Base-by-base conservation (phyloP, 2,113 vertebrate species). In the Antennarius striatus region DNA sequence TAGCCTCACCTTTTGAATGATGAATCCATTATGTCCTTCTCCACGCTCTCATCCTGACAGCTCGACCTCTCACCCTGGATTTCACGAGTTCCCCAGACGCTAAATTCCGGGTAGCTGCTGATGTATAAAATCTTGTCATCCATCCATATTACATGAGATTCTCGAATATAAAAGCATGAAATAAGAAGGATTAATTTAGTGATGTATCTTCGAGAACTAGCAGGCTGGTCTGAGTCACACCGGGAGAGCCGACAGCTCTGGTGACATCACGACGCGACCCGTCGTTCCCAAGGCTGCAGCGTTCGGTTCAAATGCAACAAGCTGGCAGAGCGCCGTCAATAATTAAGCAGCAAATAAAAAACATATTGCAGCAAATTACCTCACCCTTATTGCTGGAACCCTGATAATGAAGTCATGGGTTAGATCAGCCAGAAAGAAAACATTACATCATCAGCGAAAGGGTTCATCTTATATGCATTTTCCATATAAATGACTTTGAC, bases 331-430 rank as follows among this genome's bases (percentile, higher is more conserved):
- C n/a, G 11, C 46, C 10, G 52, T 83, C 62, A 79, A 76, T 75
- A 84, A 80, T 80, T 84, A 54, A 74, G 54, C 66, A 3, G 73
- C 39, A 82, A 86, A 88, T 80, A 72, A 77, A 82, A 75, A 39
- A 60, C 57, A 82, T 42, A 61, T 65, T 73, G 73, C 68, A 50
- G 79, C 13, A 64, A 79, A 80, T 83, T 62, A 79, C 66, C 68
- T 84, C 68, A 22, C 17, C 45, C 72, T 52, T 59, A 39, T 51
- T 81, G 28, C 77, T 65, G 73, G 61, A 77, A 73, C 40, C 42
- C 43, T 71, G 75, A 75, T 74, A 78, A 83, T 87, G 70, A 87
- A 72, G 76, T 82, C 74, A 85, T 65, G 76, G 67, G 22, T 75
- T 73, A 70, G 63, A 78, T 81, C 63, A 73, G 64, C 58, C 49